Evolutionary conservation across 2,888 invertebrate species (phyloP), one percentile per base, ranked within the genome.

Genomic region (Ernsta delagoae): DNA sequence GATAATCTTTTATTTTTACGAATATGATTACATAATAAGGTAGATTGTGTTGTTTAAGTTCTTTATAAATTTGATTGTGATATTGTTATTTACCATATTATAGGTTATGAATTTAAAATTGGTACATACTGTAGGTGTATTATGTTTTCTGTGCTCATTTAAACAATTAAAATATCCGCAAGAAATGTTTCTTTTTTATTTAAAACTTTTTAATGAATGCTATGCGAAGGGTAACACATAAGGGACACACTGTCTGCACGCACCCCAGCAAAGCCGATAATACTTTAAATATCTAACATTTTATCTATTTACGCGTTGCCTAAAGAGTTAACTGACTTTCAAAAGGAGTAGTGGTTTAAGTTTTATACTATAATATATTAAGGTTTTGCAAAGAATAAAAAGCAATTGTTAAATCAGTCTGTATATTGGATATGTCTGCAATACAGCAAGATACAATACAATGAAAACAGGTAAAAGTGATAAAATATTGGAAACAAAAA

Each of bases 351-450:
- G n/a, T n/a, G n/a, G n/a, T n/a, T n/a, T n/a, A n/a, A n/a, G 16
- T 16, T 16, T 16, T 16, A 16, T 16, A 16, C 16, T 16, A 16
- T 1, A 16, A 16, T 16, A 45, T n/a, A 45, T 45, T 45, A 0
- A 12, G 48, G 6, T 11, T 48, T 48, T 48, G 6, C 12, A 48
- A 48, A 6, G 6, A 86, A 83, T 83, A 77, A 88, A 87, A 85
- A 73, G 62, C 75, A 67, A 71, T 43, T 6, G 75, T 92, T 91
- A 91, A 93, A 93, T 94, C 94, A 94, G 94, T 94, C 94, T 94
- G 94, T 94, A 93, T 94, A 92, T 91, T 93, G 93, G 94, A 94
- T 94, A 94, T 94, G 94, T 94, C 90, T 94, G 94, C 91, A 94
- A 93, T 93, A 94, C 92, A 93, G 93, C 93, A 90, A 93, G 90